Conservation (phyloP, 2,888 invertebrate genomes). For the Eucriotettix oculatus region DNA sequence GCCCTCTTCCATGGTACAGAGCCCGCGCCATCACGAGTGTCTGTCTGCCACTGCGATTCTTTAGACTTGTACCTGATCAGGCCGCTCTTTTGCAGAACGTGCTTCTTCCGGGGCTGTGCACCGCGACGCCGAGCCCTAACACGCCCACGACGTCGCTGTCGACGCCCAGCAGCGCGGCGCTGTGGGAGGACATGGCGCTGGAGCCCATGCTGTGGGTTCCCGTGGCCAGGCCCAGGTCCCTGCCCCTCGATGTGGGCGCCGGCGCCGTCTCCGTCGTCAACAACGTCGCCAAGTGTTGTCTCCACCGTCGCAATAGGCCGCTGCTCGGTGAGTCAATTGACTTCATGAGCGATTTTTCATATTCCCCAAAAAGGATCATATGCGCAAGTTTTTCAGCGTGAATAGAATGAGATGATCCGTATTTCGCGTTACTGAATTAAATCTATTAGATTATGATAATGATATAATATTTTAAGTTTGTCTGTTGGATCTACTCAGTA, state of each 20-base stretch:
- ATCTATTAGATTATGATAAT: too few relatives aligned
- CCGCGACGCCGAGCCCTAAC: not conserved
- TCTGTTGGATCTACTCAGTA: too few relatives aligned
- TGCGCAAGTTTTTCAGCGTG: too few relatives aligned
- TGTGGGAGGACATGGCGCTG: conserved; percentile 41
- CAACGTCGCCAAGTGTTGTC: conserved; percentile 2
- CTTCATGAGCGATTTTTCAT: too few relatives aligned
- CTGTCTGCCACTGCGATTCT: too few relatives aligned
- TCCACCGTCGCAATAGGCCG: conserved; percentile 1
- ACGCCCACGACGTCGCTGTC: conserved; percentile 7
- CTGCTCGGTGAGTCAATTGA: not conserved
- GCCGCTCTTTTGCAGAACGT: conserved; percentile 1
- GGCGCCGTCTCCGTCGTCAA: not conserved
- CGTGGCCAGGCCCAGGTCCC: conserved; percentile 48
- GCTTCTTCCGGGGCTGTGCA: not conserved
- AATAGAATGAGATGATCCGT: too few relatives aligned
- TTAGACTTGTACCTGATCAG: not conserved
- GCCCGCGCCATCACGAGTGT: too few relatives aligned
- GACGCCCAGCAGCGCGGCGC: conserved; percentile 25
- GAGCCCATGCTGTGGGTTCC: conserved; percentile 48
- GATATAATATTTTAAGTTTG: too few relatives aligned
- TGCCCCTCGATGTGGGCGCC: conserved; percentile 18
- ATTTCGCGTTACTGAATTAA: too few relatives aligned
- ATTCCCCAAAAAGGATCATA: too few relatives aligned
- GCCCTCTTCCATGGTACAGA: not conserved